phyloP scores from a whole-genome alignment of 2,797 vertebrate species.

The Sebastes jordani region DNA sequence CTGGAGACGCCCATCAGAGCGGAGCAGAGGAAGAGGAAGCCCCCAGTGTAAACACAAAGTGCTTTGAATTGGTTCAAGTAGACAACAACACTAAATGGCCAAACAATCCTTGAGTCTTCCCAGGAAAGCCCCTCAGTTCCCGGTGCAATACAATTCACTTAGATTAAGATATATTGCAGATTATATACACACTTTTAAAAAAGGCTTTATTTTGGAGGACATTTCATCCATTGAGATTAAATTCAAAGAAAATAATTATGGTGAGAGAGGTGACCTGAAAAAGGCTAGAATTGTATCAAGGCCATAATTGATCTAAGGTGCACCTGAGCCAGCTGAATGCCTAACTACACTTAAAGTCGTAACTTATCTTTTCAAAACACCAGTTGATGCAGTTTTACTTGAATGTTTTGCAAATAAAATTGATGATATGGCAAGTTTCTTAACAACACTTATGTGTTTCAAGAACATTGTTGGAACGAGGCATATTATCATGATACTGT shows the following conservation, averaged over 20 bases:
- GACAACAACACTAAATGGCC: constrained; percentile 33
- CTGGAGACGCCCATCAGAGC: constrained; percentile 69
- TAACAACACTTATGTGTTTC: not conserved
- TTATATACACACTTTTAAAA: not conserved
- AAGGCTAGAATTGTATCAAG: not conserved
- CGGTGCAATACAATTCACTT: not conserved
- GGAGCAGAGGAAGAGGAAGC: constrained; percentile 71
- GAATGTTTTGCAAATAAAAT: not conserved
- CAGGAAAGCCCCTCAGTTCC: not conserved
- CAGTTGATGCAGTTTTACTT: not conserved
- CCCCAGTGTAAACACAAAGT: constrained; percentile 68
- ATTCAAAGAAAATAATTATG: not conserved
- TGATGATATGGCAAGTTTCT: too few relatives aligned
- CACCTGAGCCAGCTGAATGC: not conserved
- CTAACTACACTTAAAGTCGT: not conserved
- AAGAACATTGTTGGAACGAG: not conserved
- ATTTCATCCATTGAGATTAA: not conserved
- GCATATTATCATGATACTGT: not conserved
- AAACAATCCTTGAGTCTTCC: constrained; percentile 16
- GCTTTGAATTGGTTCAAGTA: constrained; percentile 61
- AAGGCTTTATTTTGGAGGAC: not conserved
- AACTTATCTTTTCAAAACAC: not conserved
- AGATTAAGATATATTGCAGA: not conserved
- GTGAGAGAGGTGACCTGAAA: not conserved
- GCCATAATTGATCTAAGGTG: not conserved